Conservation (phyloP, 2,113 vertebrate genomes). For the Tachuris rubrigastra region DNA sequence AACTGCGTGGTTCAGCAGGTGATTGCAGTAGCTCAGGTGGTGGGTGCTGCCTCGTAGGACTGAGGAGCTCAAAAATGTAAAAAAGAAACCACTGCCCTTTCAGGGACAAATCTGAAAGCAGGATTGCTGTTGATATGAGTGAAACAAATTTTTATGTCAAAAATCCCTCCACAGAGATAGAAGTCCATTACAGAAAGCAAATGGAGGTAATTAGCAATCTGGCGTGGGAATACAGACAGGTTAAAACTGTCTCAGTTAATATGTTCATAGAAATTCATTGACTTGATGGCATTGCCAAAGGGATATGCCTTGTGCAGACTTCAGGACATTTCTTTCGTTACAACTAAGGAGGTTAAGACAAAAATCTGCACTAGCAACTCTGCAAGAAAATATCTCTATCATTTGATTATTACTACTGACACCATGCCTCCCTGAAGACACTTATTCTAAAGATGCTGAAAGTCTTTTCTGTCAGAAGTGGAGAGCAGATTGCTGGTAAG, state of each 20-base stretch:
- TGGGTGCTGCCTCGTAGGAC: background rate
- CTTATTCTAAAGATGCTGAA: background rate
- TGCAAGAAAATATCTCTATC: background rate
- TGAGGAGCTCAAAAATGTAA: background rate
- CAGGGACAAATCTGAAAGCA: background rate
- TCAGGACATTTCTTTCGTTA: background rate
- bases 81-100: background rate
- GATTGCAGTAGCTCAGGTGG: background rate
- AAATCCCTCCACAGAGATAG: background rate
- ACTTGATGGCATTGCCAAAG: background rate
- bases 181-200: background rate
- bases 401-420: conserved; percentile 8
- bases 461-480: background rate
- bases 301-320: background rate
- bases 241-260: background rate
- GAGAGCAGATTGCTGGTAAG: background rate
- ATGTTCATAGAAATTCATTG: background rate
- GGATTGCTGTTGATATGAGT: background rate
- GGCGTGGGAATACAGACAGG: background rate
- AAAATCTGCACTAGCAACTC: background rate
- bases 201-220: background rate
- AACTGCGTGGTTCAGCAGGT: background rate
- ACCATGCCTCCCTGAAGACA: background rate
- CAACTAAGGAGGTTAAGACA: background rate
- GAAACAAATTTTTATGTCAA: background rate